phyloP scores from a whole-genome alignment of 2,888 invertebrate genomes.

The Teinopalpus imperialis region DNA sequence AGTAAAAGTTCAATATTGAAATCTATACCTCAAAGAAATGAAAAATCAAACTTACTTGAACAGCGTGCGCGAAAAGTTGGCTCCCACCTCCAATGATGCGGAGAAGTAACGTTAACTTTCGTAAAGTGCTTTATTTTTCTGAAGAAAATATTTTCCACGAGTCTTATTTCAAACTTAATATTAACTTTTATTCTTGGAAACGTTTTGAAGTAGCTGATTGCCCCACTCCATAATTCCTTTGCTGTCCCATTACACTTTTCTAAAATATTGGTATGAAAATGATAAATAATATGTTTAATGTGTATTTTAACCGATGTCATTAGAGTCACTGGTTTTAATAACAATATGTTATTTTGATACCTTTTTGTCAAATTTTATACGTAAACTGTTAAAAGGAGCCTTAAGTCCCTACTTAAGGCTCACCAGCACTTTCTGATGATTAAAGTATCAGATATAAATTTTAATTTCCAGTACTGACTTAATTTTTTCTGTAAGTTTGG shows the following conservation, averaged over 20 bases:
- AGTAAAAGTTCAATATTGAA: conserved; percentile 75
- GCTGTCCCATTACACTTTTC: conserved; percentile 3
- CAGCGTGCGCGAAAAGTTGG: conserved; percentile 65
- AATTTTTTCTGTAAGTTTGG: too few species aligned
- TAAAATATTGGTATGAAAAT: neutral
- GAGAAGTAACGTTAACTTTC: conserved; percentile 62
- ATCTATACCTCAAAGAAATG: conserved; percentile 69
- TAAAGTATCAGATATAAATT: too few species aligned
- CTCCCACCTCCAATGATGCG: conserved; percentile 60
- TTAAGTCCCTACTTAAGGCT: too few species aligned
- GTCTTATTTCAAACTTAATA: conserved; percentile 22
- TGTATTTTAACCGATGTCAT: too few species aligned
- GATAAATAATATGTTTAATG: too few species aligned
- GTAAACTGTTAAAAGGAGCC: too few species aligned
- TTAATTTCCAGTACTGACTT: too few species aligned
- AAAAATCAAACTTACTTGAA: conserved; percentile 71
- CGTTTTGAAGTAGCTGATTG: conserved; percentile 57
- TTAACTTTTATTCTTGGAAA: conserved; percentile 21
- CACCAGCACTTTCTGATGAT: too few species aligned
- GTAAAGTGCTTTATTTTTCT: conserved; percentile 73
- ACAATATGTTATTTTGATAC: too few species aligned
- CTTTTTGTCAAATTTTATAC: too few species aligned
- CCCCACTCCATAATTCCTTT: conserved; percentile 44
- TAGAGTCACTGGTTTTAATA: too few species aligned
- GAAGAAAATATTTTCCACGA: conserved; percentile 56